phyloP scores from a whole-genome alignment of 2,113 vertebrate species.

The Epinephelus lanceolatus region DNA sequence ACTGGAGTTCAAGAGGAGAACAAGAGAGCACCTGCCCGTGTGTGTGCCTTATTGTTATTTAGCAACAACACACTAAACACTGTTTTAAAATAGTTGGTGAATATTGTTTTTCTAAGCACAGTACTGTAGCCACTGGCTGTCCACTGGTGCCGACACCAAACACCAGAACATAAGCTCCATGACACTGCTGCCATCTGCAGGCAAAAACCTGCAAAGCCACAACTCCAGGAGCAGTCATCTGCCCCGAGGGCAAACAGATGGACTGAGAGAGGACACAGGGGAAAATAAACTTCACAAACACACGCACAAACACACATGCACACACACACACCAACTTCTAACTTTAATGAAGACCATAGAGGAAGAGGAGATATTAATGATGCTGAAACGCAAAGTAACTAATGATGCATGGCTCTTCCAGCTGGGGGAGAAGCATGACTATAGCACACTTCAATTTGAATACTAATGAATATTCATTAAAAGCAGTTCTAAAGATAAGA shows the following conservation, averaged over 20 bases:
- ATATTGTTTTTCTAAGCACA: neutral
- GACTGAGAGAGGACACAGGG: slow-evolving; percentile 14
- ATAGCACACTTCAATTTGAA: slow-evolving; percentile 5
- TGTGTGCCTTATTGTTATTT: neutral
- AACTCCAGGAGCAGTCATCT: neutral
- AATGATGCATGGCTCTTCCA: slow-evolving; percentile 48
- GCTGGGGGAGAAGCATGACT: slow-evolving; percentile 22
- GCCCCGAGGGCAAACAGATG: slow-evolving; percentile 46
- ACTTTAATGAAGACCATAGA: slow-evolving; percentile 34
- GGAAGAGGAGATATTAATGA: slow-evolving; percentile 23
- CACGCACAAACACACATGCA: slow-evolving; percentile 1
- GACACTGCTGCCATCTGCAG: slow-evolving; percentile 72
- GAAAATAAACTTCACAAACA: slow-evolving; percentile 15
- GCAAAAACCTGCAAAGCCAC: slow-evolving; percentile 23
- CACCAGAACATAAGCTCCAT: neutral
- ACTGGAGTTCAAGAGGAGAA: neutral
- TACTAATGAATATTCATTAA: slow-evolving; percentile 57
- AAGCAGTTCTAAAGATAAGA: slow-evolving; percentile 44
- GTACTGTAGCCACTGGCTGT: slow-evolving; percentile 4
- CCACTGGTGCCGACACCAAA: neutral
- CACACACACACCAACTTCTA: slow-evolving; percentile 4
- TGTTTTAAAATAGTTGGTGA: neutral
- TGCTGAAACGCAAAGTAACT: slow-evolving; percentile 16
- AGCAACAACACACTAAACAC: neutral
- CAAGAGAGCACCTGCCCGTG: neutral